Percentiles rank a stretch among this genome's conserved stretches.
Conservation (phyloP, 2,888 invertebrate genomes). For the Conistra vaccinii region DNA sequence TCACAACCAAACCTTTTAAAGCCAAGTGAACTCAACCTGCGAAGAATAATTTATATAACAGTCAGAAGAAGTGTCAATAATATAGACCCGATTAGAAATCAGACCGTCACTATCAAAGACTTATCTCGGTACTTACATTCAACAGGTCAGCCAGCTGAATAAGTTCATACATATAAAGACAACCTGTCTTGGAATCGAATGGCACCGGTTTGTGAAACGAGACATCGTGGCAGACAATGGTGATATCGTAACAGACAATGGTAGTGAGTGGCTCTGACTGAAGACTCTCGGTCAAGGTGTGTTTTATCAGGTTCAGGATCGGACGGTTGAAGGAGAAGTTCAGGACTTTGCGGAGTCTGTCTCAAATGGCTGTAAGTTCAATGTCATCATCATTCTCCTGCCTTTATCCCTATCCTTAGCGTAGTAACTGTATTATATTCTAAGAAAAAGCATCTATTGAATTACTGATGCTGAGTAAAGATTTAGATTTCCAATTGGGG, state of each 20-base stretch:
- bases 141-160: conserved; percentile 34
- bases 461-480: no score
- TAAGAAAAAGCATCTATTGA: no score
- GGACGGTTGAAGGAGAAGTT: background rate
- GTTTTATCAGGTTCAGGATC: conserved; percentile 33
- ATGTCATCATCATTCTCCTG: no score
- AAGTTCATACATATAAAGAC: conserved; percentile 36
- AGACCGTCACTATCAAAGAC: background rate
- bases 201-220: conserved; percentile 44
- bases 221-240: conserved; percentile 36
- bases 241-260: conserved; percentile 13
- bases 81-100: background rate
- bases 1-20: background rate
- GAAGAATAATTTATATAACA: background rate
- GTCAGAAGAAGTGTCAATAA: background rate
- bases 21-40: background rate
- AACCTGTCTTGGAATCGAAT: conserved; percentile 36
- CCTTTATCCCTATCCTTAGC: no score
- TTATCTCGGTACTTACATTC: conserved; percentile 8
- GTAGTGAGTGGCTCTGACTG: background rate
- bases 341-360: background rate
- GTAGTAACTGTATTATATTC: no score
- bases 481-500: no score
- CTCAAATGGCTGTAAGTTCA: background rate
- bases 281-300: conserved; percentile 26